Evolutionary conservation across 2,888 invertebrate species (phyloP).

Genomic region (Erannis defoliaria): DNA sequence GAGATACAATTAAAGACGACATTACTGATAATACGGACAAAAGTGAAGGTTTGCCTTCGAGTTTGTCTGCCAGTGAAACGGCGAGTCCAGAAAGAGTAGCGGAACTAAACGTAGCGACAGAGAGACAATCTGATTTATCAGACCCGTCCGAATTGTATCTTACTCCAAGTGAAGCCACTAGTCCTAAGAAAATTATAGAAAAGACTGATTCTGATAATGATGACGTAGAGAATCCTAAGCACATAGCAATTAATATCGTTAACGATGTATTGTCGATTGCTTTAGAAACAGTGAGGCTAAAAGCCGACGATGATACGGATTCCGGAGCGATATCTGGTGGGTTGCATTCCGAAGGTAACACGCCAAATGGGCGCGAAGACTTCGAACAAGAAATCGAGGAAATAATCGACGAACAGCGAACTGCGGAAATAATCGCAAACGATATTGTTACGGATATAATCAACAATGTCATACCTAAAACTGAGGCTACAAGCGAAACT

Average conservation of each 20-base stretch:
- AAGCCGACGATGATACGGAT: constrained; percentile 79
- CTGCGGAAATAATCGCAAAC: constrained; percentile 69
- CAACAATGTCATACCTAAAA: constrained; percentile 62
- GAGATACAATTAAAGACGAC: constrained; percentile 77
- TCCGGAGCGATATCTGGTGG: constrained; percentile 82
- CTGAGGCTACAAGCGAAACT: constrained; percentile 51
- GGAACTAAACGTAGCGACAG: constrained; percentile 69
- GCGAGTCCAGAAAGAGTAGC: constrained; percentile 80
- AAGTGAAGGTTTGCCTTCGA: constrained; percentile 82
- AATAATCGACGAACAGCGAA: constrained; percentile 67
- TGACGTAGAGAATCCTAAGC: constrained; percentile 72
- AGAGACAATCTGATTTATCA: constrained; percentile 88
- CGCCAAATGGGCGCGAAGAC: constrained; percentile 79
- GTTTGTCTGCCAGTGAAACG: constrained; percentile 80
- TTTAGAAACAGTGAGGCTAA: constrained; percentile 75
- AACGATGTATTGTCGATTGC: constrained; percentile 82
- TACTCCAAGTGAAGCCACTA: constrained; percentile 89
- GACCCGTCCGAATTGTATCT: constrained; percentile 90
- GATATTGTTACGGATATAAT: constrained; percentile 74
- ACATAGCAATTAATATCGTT: constrained; percentile 79
- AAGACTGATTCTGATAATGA: constrained; percentile 68
- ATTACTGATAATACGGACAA: constrained; percentile 80
- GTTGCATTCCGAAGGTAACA: constrained; percentile 78
- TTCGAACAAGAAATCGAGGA: constrained; percentile 79
- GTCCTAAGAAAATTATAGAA: constrained; percentile 78